Conservation (phyloP, 2,888 invertebrate genomes). For the Halictus quadricinctus region DNA sequence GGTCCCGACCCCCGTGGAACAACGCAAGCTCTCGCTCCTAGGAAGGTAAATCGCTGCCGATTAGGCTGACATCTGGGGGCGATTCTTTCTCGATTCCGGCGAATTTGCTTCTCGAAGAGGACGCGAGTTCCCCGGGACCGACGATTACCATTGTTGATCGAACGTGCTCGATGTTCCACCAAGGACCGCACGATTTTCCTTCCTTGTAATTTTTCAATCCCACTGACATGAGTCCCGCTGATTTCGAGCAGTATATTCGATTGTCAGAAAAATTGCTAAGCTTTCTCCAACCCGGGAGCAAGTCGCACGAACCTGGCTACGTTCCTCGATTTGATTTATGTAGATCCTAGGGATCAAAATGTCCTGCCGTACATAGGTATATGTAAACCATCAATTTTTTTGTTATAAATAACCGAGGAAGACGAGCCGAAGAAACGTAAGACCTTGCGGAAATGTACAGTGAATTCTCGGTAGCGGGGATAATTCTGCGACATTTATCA, state of each 20-base stretch:
- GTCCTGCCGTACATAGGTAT: background rate
- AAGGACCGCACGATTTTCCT: constrained; percentile 1
- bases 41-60: constrained; percentile 58
- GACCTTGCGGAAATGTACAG: too few relatives aligned
- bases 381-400: background rate
- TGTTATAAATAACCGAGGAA: too few relatives aligned
- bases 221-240: background rate
- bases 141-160: constrained; percentile 53
- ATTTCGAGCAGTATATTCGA: constrained; percentile 4
- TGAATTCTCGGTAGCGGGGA: too few relatives aligned
- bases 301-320: background rate
- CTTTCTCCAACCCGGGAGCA: background rate
- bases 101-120: constrained; percentile 26
- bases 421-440: too few relatives aligned
- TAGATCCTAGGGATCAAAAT: too few relatives aligned
- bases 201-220: background rate
- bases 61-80: constrained; percentile 59
- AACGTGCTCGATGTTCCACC: background rate
- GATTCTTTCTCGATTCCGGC: constrained; percentile 47
- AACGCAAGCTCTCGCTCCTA: constrained; percentile 27
- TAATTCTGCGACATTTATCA: too few relatives aligned
- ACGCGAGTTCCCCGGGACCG: constrained; percentile 32
- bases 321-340: background rate
- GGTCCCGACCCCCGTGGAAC: constrained; percentile 4
- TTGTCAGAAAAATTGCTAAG: background rate